These are phyloP conservation scores for Callopanchax toddi DNA, from an alignment of 2,113 vertebrate species.

Conservation along the genomic window DNA sequence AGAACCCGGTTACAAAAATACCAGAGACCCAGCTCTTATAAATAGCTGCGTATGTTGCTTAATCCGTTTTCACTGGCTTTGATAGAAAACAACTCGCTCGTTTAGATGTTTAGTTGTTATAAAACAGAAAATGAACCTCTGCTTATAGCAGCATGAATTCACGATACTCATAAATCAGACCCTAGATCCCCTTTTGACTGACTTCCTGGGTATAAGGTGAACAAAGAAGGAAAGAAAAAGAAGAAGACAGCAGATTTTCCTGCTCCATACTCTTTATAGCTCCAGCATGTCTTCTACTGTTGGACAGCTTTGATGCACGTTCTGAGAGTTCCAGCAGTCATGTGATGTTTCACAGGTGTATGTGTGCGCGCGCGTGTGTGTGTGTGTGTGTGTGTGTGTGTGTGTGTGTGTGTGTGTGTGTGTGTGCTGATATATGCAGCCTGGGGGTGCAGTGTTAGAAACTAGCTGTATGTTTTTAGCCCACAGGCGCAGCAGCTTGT, in stretches of 20 bases:
- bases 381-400: constrained; percentile 30
- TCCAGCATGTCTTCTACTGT: constrained; percentile 21
- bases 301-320: constrained; percentile 9
- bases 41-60: neutral
- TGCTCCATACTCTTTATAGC: constrained; percentile 9
- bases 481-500: constrained; percentile 50
- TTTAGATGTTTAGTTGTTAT: neutral
- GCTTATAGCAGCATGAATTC: neutral
- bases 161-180: constrained; percentile 19
- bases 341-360: constrained; percentile 12
- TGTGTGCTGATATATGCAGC: constrained; percentile 44
- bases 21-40: neutral
- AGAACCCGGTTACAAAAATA: neutral
- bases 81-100: neutral
- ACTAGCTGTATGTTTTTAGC: constrained; percentile 46
- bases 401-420: constrained; percentile 24
- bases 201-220: constrained; percentile 17
- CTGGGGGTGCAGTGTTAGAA: constrained; percentile 42
- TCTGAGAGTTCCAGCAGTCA: constrained; percentile 13
- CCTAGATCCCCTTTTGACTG: constrained; percentile 7
- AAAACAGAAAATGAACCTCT: neutral
- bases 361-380: neutral
- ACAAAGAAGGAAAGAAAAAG: neutral
- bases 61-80: constrained; percentile 16
- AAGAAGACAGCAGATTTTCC: constrained; percentile 12